A percentile compares a stretch with the other conserved stretches of the same genome.
Evolutionary conservation across 2,113 vertebrate species (phyloP).

Genomic region (Pogonocichla stellata): DNA sequence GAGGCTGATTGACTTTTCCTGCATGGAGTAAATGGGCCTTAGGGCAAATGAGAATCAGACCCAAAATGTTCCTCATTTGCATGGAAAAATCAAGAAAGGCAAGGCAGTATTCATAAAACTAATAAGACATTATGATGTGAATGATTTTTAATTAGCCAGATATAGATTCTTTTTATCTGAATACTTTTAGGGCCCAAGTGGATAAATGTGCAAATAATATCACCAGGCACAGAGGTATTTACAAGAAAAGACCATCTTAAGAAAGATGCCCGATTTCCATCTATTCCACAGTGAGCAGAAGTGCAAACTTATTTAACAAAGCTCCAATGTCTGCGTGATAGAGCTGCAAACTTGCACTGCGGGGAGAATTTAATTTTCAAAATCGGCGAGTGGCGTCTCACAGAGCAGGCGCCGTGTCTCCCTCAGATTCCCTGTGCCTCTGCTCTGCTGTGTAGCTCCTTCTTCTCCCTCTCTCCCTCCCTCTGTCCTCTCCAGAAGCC

Average conservation of each 20-base stretch:
- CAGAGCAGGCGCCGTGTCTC: neutral
- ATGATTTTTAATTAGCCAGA: slow-evolving; percentile 68
- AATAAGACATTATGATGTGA: slow-evolving; percentile 3
- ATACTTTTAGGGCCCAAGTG: slow-evolving; percentile 42
- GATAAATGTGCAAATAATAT: slow-evolving; percentile 32
- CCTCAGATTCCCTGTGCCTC: neutral
- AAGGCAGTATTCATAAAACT: neutral
- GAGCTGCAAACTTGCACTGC: neutral
- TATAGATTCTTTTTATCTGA: slow-evolving; percentile 40
- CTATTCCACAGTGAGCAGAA: neutral
- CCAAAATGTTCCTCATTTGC: neutral
- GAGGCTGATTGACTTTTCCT: neutral
- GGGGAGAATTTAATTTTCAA: neutral
- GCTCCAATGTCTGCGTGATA: neutral
- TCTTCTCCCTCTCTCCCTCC: neutral
- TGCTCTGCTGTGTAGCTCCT: fast-evolving
- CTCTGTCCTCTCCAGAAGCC: neutral
- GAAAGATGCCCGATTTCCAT: neutral
- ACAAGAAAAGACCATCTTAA: neutral
- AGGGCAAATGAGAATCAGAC: neutral
- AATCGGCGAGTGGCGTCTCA: neutral
- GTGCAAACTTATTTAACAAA: neutral
- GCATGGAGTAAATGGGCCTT: neutral
- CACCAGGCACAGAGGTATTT: neutral
- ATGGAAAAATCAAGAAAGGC: neutral